These are phyloP conservation scores for Chaetodon trifasciatus DNA, from an alignment of 2,797 vertebrate genomes.

Conservation along the genomic window DNA sequence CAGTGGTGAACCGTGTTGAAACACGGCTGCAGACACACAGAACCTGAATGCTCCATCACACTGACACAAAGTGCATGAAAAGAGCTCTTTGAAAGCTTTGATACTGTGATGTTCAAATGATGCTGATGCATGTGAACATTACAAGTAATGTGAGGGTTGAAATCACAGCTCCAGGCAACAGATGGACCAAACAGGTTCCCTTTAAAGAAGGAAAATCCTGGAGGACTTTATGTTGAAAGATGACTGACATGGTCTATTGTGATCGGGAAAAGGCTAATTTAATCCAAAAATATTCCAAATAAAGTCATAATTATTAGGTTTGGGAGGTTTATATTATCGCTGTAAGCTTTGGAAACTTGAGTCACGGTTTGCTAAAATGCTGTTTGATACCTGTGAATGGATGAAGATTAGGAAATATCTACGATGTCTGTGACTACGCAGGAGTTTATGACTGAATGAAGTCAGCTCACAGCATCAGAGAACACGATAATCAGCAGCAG, in stretches of 20 bases:
- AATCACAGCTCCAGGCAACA: neutral
- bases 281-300: neutral
- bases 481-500: too few species aligned
- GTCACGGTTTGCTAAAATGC: neutral
- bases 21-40: neutral
- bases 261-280: neutral
- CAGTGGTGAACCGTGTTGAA: neutral
- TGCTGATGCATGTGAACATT: neutral
- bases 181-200: neutral
- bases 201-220: neutral
- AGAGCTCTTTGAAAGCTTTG: neutral
- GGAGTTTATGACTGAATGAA: neutral
- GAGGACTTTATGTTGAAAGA: neutral
- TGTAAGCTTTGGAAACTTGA: neutral
- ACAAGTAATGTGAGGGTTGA: neutral
- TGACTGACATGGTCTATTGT: neutral
- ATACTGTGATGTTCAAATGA: neutral
- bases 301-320: neutral
- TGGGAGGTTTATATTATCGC: neutral
- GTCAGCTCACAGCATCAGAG: neutral
- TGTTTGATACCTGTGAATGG: neutral
- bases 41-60: constrained; percentile 2
- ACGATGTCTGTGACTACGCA: too few species aligned
- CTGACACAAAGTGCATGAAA: neutral
- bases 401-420: neutral